Evolutionary conservation across 2,888 invertebrate species (phyloP).

Genomic region (Acleris cristana): DNA sequence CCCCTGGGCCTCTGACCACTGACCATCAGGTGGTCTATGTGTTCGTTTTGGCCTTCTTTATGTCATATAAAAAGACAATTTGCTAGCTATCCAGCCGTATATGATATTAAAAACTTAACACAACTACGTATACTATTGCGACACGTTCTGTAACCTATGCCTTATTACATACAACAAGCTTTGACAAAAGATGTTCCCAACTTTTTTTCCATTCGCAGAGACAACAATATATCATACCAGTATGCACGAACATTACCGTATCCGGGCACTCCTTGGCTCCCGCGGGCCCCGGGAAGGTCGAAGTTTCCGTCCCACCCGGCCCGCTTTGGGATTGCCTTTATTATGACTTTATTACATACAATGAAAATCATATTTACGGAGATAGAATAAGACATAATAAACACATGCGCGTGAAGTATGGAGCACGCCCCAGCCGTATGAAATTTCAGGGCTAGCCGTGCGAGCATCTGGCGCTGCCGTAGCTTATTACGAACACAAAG

Average conservation of each 20-base stretch:
- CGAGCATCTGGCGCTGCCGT: conserved; percentile 63
- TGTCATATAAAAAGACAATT: no score
- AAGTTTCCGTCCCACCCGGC: conserved; percentile 70
- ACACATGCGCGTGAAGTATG: conserved; percentile 69
- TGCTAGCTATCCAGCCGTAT: no score
- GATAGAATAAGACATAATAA: conserved; percentile 69
- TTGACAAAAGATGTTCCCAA: conserved; percentile 30
- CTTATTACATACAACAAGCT: conserved; percentile 13
- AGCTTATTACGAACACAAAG: conserved; percentile 75
- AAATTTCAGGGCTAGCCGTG: conserved; percentile 50
- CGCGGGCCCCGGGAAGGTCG: conserved; percentile 65
- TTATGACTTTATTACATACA: conserved; percentile 75
- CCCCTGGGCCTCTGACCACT: no score
- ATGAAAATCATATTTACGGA: conserved; percentile 75
- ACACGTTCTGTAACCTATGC: no score
- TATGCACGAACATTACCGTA: conserved; percentile 45
- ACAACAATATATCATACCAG: conserved; percentile 33
- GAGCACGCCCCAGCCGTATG: conserved; percentile 51
- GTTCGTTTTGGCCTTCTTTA: no score
- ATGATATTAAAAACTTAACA: no score
- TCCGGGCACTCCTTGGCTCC: conserved; percentile 48
- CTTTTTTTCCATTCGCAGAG: conserved; percentile 28
- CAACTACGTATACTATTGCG: background rate
- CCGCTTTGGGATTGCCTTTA: conserved; percentile 58
- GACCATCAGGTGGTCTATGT: no score